A percentile compares a stretch with the other conserved stretches of the same genome.
Evolutionary conservation across 2,113 vertebrate species (phyloP).

Genomic region (Rana temporaria): DNA sequence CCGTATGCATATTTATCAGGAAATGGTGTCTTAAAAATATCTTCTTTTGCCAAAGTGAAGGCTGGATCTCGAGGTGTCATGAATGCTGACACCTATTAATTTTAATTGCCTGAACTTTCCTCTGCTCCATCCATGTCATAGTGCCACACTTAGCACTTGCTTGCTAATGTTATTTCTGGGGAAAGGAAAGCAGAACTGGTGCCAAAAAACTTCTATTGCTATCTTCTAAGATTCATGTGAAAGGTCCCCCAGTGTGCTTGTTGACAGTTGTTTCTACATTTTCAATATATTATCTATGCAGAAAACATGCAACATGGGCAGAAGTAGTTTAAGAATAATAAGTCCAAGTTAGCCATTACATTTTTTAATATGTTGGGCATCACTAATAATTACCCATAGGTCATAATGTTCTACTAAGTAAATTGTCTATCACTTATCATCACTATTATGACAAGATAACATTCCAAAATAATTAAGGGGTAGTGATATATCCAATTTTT

Average conservation of each 20-base stretch:
- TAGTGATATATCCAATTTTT: too few relatives aligned
- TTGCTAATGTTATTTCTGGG: constrained; percentile 54
- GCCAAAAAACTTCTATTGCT: constrained; percentile 30
- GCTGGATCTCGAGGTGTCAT: constrained; percentile 41
- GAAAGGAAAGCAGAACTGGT: constrained; percentile 33
- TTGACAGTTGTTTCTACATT: constrained; percentile 27
- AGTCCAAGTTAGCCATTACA: too few relatives aligned
- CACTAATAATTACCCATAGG: too few relatives aligned
- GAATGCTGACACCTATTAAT: constrained; percentile 55
- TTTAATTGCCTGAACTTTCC: constrained; percentile 55
- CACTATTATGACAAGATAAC: too few relatives aligned
- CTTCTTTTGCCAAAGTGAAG: constrained; percentile 40
- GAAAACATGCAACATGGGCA: background rate
- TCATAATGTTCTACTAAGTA: too few relatives aligned
- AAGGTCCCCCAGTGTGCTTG: background rate
- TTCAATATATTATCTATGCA: background rate
- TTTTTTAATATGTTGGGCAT: too few relatives aligned
- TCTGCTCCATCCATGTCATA: constrained; percentile 51
- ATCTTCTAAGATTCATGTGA: constrained; percentile 1
- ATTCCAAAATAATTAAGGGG: too few relatives aligned
- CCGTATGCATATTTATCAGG: constrained; percentile 47
- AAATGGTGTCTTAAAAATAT: constrained; percentile 45
- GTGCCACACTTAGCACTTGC: constrained; percentile 50
- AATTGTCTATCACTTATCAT: too few relatives aligned
- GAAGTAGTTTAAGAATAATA: too few relatives aligned